phyloP scores from a whole-genome alignment of 2,888 invertebrate species.

The Uloborus plumipes region DNA sequence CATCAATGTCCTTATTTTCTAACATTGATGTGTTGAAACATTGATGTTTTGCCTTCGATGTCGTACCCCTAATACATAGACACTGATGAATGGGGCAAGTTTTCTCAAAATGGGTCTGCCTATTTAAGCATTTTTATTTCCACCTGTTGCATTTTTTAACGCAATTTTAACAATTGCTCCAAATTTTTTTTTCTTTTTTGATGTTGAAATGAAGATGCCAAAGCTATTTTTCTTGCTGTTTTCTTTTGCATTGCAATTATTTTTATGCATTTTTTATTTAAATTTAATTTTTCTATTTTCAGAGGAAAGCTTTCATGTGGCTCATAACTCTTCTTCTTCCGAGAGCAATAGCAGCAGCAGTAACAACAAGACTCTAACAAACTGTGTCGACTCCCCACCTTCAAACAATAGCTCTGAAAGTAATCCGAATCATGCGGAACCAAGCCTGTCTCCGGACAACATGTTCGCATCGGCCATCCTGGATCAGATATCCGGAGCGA shows the following conservation, averaged over 20 bases:
- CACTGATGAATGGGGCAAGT: too few species aligned
- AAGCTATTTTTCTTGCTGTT: neutral
- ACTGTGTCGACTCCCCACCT: slow-evolving; percentile 52
- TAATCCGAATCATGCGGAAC: slow-evolving; percentile 56
- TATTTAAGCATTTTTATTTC: too few species aligned
- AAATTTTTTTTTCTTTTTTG: neutral
- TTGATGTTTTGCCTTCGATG: too few species aligned
- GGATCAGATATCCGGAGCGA: slow-evolving; percentile 54
- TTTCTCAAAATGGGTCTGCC: too few species aligned
- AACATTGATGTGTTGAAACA: too few species aligned
- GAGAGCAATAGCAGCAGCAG: slow-evolving; percentile 65
- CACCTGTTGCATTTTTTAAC: too few species aligned
- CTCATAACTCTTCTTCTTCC: slow-evolving; percentile 39
- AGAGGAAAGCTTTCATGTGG: slow-evolving; percentile 10
- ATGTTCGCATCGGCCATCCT: slow-evolving; percentile 60
- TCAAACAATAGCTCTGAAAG: slow-evolving; percentile 60
- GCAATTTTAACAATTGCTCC: too few species aligned
- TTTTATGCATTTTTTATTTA: neutral
- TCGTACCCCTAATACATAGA: too few species aligned
- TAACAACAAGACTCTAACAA: slow-evolving; percentile 56
- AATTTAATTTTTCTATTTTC: neutral
- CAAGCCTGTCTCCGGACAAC: slow-evolving; percentile 29
- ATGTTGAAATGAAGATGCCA: neutral
- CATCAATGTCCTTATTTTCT: too few species aligned
- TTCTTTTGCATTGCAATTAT: neutral